Percentiles rank a stretch among this genome's conserved stretches.
phyloP scores from a whole-genome alignment of 2,797 vertebrate species.

The Todus mexicanus region DNA sequence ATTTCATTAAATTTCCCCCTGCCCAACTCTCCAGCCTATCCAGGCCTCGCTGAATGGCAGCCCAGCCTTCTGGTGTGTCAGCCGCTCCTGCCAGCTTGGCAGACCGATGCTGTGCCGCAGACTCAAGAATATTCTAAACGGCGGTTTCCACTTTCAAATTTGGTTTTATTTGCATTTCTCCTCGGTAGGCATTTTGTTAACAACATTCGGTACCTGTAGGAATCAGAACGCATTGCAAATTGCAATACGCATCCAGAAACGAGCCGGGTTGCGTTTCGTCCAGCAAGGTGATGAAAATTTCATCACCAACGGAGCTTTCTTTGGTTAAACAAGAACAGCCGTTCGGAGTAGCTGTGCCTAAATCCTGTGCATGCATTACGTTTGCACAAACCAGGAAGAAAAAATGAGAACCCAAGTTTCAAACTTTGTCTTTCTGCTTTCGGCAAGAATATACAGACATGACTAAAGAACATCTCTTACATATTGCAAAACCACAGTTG shows the following conservation, averaged over 20 bases:
- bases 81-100: too few species aligned
- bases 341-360: background rate
- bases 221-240: constrained; percentile 18
- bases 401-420: background rate
- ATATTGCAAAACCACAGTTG: constrained; percentile 7
- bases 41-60: too few species aligned
- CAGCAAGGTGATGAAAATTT: constrained; percentile 6
- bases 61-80: too few species aligned
- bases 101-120: background rate
- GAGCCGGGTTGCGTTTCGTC: background rate
- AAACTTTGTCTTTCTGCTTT: background rate
- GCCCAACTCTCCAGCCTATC: too few species aligned
- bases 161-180: constrained; percentile 45
- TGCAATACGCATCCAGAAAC: background rate
- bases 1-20: too few species aligned
- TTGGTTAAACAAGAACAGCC: constrained; percentile 53
- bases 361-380: background rate
- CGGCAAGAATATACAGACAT: background rate
- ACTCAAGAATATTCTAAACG: background rate
- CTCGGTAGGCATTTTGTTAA: background rate
- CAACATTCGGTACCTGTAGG: background rate
- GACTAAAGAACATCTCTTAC: background rate
- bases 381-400: background rate
- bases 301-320: constrained; percentile 31
- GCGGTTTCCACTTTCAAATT: background rate